A percentile compares a stretch with the other conserved stretches of the same genome.
These are phyloP conservation scores for Scarus forsteni DNA, from an alignment of 2,797 vertebrate genomes.

Conservation along the genomic window DNA sequence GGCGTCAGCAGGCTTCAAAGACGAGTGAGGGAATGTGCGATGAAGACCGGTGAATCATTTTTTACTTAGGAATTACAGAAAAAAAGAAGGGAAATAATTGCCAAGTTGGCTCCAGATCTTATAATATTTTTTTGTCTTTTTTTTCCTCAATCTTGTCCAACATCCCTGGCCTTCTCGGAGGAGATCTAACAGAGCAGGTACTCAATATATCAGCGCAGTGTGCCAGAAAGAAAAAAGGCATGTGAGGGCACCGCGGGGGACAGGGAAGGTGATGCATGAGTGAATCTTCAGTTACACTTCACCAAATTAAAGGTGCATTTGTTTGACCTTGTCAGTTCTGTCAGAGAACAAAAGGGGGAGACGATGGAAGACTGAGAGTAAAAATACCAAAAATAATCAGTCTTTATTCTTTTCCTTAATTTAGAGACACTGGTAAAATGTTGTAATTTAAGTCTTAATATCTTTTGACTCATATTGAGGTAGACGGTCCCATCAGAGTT, in stretches of 20 bases:
- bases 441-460: neutral
- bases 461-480: neutral
- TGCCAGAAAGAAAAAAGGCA: slow-evolving; percentile 43
- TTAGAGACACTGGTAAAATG: neutral
- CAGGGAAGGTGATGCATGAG: slow-evolving; percentile 46
- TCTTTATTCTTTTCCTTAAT: slow-evolving; percentile 17
- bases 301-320: slow-evolving; percentile 66
- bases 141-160: slow-evolving; percentile 22
- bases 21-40: slow-evolving; percentile 52
- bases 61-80: slow-evolving; percentile 48
- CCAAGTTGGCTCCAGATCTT: slow-evolving; percentile 8
- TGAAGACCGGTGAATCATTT: slow-evolving; percentile 53
- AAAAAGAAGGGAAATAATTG: slow-evolving; percentile 42
- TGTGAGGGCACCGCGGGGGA: slow-evolving; percentile 43
- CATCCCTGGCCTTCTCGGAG: slow-evolving; percentile 26
- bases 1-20: slow-evolving; percentile 64
- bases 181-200: slow-evolving; percentile 38
- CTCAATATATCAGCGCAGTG: slow-evolving; percentile 46
- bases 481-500: neutral
- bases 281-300: slow-evolving; percentile 66
- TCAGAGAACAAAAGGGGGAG: slow-evolving; percentile 26
- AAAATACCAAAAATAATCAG: slow-evolving; percentile 21
- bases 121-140: slow-evolving; percentile 25
- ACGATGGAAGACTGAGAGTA: neutral
- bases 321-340: slow-evolving; percentile 60